phyloP scores from a whole-genome alignment of 2,113 vertebrate genomes.

The Corapipo altera region DNA sequence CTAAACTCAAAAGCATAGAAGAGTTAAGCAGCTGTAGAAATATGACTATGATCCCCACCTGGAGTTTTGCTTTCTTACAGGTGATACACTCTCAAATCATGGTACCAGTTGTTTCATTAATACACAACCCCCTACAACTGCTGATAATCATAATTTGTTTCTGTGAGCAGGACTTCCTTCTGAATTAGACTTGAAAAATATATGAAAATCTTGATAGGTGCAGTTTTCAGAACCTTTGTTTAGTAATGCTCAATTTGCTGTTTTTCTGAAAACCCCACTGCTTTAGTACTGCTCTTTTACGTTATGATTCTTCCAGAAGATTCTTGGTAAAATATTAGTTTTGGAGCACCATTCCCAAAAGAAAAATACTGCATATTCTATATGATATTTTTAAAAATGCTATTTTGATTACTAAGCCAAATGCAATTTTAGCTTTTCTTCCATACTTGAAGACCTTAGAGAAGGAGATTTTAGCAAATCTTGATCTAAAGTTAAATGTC shows the following conservation, averaged over 20 bases:
- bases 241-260: neutral
- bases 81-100: neutral
- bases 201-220: neutral
- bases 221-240: neutral
- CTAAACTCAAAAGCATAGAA: neutral
- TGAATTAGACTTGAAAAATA: neutral
- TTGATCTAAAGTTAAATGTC: neutral
- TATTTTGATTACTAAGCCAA: neutral
- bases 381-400: neutral
- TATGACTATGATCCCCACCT: neutral
- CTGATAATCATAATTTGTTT: neutral
- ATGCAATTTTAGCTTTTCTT: neutral
- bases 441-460: neutral
- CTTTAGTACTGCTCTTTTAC: neutral
- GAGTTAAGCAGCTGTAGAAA: neutral
- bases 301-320: neutral
- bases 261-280: neutral
- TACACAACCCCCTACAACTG: neutral
- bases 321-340: neutral
- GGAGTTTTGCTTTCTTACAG: neutral
- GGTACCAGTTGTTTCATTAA: neutral
- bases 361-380: neutral
- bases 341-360: neutral
- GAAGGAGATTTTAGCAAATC: neutral
- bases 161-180: neutral